Base-by-base conservation (phyloP, 1,140 invertebrate species). In the Trichogramma pretiosum region DNA sequence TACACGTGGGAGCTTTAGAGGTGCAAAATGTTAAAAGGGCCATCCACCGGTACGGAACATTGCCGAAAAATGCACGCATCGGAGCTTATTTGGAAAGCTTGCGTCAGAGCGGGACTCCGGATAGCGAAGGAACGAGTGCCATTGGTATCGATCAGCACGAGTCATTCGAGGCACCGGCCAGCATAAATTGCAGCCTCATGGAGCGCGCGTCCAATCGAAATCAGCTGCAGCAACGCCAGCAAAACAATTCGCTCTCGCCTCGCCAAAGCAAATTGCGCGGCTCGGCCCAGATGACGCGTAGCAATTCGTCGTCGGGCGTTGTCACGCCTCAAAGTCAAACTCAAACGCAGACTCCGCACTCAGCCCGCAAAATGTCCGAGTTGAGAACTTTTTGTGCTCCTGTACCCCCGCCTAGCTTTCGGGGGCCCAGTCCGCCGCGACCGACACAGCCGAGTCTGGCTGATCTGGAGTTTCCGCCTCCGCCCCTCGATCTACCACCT, bases 11-110 rank as follows among this genome's bases (percentile, higher is more conserved):
- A 52, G 88, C 92, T 13, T 74, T 98, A 49, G 93, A 97, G 73
- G 92, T 95, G 53, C 89, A 95, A 70, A 97, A 97, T 76, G 92
- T 98, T 43, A 89, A 93, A 61, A 82, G 90, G 55, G 92, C 92
- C 5, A 95, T 96, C 45, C 95, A 92, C 70, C 80, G 91, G n/a
- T 98, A 96, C 65, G 94, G 94, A 5, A 98, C 95, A 10, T 63
- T 93, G 48, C 94, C 94, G 0, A 99, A 98, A 72, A 91, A 89
- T 37, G 89, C 91, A 11, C 77, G 93, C 24, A 97, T 97, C 55
- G 93, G 93, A 10, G 93, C 93, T 0, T 98, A 93, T 67, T 71
- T 98, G 13, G 93, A 96, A 61, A 96, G 92, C 1, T 68, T 97
- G 48, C 77, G 87, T 26, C 84, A 88, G 56, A 86, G 80, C 59